Percentiles rank a stretch among this genome's conserved stretches.
Conservation (phyloP, 2,888 invertebrate genomes). For the Tinea trinotella region DNA sequence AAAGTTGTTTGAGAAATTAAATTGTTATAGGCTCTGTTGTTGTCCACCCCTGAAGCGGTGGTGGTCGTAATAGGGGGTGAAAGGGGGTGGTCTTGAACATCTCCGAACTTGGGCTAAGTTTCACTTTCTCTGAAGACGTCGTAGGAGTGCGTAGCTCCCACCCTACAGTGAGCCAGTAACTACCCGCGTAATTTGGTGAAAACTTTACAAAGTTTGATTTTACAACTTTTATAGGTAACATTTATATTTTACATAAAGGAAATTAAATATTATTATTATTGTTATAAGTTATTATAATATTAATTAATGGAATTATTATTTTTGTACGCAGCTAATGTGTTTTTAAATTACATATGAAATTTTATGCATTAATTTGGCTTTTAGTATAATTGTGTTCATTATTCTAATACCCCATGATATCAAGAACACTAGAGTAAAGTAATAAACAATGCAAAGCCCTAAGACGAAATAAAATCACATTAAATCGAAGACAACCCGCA, state of each 20-base stretch:
- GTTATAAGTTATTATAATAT: no score
- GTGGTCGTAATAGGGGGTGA: constrained; percentile 38
- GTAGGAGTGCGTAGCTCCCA: constrained; percentile 29
- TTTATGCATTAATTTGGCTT: no score
- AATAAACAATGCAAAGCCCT: neutral
- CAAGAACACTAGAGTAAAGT: no score
- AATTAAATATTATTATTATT: no score
- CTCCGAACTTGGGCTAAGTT: constrained; percentile 71
- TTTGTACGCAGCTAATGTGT: no score
- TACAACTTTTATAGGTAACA: neutral
- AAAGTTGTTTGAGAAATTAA: constrained; percentile 49
- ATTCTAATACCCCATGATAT: no score
- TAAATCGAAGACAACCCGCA: constrained; percentile 1
- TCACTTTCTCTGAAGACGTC: constrained; percentile 70
- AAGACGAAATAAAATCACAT: neutral
- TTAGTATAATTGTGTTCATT: no score
- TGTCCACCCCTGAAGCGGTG: constrained; percentile 47
- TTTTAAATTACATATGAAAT: no score
- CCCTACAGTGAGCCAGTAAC: neutral
- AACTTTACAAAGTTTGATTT: neutral
- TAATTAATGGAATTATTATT: no score
- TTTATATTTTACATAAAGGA: neutral
- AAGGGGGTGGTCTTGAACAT: constrained; percentile 57
- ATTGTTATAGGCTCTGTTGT: constrained; percentile 68
- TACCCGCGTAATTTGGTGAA: constrained; percentile 1